Base-by-base conservation (phyloP, 92 coral and sea anemone species). In the Porites cylindrica region DNA sequence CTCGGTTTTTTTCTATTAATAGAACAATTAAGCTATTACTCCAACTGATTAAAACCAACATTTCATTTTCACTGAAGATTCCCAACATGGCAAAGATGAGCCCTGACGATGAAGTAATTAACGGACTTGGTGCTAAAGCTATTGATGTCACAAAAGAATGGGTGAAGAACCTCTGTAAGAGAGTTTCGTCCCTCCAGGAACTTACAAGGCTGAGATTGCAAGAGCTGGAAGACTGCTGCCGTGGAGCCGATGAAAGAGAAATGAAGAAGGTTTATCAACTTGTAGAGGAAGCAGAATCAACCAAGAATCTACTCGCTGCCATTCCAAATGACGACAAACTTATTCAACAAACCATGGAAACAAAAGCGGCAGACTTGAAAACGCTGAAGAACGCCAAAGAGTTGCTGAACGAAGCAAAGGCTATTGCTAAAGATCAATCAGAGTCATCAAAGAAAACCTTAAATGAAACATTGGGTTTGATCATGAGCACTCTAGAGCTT, bases 81-180 rank as follows among this genome's bases (percentile, higher is more conserved):
- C 4, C 43, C 43, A 38, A 4, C 0, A 38, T 38, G 43, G 43
- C 43, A 38, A 38, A 38, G 43, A 38, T 38, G 43, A 38, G 43
- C 43, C 77, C 88, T 11, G 62, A 82, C 38, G 70, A 82, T 43
- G 91, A 88, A 68, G 88, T 88, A 66, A 62, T 82, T 38, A 88
- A 83, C 47, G 79, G 78, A 2, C 87, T 88, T 70, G 21, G 32
- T 3, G 61, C 70, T 38, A 53, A 19, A 43, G 91, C 78, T 19
- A 72, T 88, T 7, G 88, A 82, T 24, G 88, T 82, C n/a, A 64
- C 81, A 18, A 51, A 82, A 59, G 88, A 74, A 12, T 88, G 91
- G 91, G 91, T 76, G 72, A 69, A 82, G 54, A 67, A 10, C 1
- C 75, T 88, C 16, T 20, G 80, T 52, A 24, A 75, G 29, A 66